Percentiles rank a stretch among this genome's conserved stretches.
phyloP scores from a whole-genome alignment of 2,113 vertebrate genomes.

The Chinchilla lanigera region DNA sequence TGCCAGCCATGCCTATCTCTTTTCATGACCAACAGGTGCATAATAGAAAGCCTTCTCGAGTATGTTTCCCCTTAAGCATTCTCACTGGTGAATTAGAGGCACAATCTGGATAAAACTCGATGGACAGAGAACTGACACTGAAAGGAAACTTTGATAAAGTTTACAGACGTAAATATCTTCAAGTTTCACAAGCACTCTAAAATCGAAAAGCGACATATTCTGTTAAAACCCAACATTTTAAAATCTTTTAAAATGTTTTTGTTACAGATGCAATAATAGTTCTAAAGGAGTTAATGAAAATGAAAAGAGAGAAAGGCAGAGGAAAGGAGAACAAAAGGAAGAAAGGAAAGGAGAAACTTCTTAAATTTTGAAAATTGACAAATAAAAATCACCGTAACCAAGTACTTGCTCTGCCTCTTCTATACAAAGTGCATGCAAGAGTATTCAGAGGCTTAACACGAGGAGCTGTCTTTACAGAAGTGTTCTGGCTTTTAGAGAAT shows the following conservation, averaged over 20 bases:
- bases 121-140: constrained; percentile 5
- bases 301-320: not conserved
- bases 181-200: not conserved
- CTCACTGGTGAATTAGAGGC: not conserved
- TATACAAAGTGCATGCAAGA: not conserved
- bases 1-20: not conserved
- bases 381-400: not conserved
- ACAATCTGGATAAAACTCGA: not conserved
- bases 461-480: not conserved
- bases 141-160: not conserved
- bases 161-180: not conserved
- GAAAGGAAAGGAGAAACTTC: not conserved
- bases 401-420: not conserved
- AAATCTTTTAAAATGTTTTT: not conserved
- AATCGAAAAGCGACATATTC: not conserved
- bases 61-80: not conserved
- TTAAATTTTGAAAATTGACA: not conserved
- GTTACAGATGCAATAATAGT: not conserved
- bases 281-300: not conserved
- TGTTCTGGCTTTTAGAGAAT: not conserved
- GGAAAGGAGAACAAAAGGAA: rapidly evolving
- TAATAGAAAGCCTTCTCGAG: not conserved
- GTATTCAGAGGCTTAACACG: not conserved
- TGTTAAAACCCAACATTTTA: not conserved
- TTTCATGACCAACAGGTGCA: not conserved